Conservation (phyloP, 2,888 invertebrate species). For the Baronia brevicornis region DNA sequence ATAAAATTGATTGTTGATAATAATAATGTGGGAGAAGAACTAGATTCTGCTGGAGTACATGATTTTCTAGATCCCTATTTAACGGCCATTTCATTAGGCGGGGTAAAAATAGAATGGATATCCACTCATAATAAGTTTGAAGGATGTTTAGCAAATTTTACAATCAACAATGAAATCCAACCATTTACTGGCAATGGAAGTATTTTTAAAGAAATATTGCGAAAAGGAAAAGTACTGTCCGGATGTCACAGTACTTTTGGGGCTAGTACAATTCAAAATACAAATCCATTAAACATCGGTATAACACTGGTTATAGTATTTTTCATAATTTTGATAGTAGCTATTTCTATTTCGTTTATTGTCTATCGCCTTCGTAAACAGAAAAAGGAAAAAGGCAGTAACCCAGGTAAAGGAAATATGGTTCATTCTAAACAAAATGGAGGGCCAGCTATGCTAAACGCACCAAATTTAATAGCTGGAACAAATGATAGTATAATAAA, state of each 20-base stretch:
- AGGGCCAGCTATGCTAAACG: slow-evolving; percentile 80
- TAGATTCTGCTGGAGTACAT: slow-evolving; percentile 90
- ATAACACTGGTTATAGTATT: slow-evolving; percentile 95
- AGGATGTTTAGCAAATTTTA: slow-evolving; percentile 93
- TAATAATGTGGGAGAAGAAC: slow-evolving; percentile 84
- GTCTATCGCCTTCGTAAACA: slow-evolving; percentile 92
- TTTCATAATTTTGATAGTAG: slow-evolving; percentile 91
- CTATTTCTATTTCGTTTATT: slow-evolving; percentile 93
- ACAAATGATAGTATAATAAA: slow-evolving; percentile 82
- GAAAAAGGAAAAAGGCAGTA: slow-evolving; percentile 88
- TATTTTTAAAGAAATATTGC: slow-evolving; percentile 81
- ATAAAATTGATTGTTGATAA: slow-evolving; percentile 84
- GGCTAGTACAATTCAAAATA: slow-evolving; percentile 84
- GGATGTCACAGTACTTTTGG: slow-evolving; percentile 87
- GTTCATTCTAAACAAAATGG: slow-evolving; percentile 88
- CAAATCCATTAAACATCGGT: slow-evolving; percentile 93
- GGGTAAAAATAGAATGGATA: slow-evolving; percentile 79
- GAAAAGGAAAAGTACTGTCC: slow-evolving; percentile 81
- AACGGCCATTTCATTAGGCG: slow-evolving; percentile 87
- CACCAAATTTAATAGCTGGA: slow-evolving; percentile 79
- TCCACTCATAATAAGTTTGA: slow-evolving; percentile 81
- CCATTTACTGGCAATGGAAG: slow-evolving; percentile 92
- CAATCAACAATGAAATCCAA: slow-evolving; percentile 91
- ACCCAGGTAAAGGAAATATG: slow-evolving; percentile 78
- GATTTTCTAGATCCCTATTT: slow-evolving; percentile 95